Evolutionary conservation across 2,113 vertebrate genomes (phyloP).

Genomic region (Platycercus adscitus): DNA sequence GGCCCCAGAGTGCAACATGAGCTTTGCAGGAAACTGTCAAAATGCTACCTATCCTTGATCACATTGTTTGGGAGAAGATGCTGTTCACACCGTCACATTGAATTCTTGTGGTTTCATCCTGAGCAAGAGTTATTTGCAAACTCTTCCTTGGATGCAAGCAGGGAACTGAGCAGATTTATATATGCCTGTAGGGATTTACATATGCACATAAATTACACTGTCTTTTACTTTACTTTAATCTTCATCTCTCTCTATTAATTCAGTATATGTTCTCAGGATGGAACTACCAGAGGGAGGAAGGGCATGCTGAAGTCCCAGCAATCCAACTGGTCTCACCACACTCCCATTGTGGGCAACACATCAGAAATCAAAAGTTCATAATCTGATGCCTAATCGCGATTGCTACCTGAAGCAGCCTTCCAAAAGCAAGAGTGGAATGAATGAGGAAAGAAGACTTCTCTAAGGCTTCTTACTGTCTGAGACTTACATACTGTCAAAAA

Average conservation of each 20-base stretch:
- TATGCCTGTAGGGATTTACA: not conserved
- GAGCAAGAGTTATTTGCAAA: not conserved
- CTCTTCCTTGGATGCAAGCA: not conserved
- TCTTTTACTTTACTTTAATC: not conserved
- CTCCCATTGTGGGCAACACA: not conserved
- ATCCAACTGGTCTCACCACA: not conserved
- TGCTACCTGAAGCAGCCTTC: not conserved
- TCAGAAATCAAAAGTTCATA: not conserved
- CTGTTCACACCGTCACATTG: not conserved
- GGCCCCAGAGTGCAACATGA: rapidly evolving
- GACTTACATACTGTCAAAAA: not conserved
- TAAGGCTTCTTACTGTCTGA: not conserved
- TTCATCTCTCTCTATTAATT: not conserved
- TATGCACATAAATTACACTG: not conserved
- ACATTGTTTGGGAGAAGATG: not conserved
- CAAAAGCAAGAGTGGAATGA: not conserved
- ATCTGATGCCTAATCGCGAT: rapidly evolving
- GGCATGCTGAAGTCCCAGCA: not conserved
- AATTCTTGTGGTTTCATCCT: not conserved
- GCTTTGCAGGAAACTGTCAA: not conserved
- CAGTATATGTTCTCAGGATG: not conserved
- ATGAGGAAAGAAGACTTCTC: not conserved
- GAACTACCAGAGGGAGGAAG: not conserved
- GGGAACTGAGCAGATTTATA: not conserved
- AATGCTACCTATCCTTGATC: not conserved